Conservation (phyloP, 2,888 invertebrate genomes). For the Caenorhabditis zanzibari region DNA sequence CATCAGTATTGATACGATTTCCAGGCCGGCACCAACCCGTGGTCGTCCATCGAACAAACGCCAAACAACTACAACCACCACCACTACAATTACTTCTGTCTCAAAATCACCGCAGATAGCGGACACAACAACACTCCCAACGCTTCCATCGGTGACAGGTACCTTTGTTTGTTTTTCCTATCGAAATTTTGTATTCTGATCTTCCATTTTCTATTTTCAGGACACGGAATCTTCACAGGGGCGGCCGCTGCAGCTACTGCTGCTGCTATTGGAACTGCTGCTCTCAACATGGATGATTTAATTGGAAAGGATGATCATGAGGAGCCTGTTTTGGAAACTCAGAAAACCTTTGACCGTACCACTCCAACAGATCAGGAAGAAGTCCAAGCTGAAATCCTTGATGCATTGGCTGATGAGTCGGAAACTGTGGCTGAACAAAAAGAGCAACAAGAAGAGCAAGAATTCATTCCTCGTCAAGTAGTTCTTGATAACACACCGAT, state of each 20-base stretch:
- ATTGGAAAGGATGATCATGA: slow-evolving; percentile 6
- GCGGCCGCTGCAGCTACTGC: slow-evolving; percentile 61
- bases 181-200: too few relatives aligned
- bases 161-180: not conserved
- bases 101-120: slow-evolving; percentile 41
- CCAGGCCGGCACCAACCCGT: slow-evolving; percentile 63
- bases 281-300: slow-evolving; percentile 22
- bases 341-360: slow-evolving; percentile 39
- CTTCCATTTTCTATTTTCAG: slow-evolving; percentile 28
- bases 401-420: slow-evolving; percentile 25
- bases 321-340: slow-evolving; percentile 45
- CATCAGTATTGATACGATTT: not conserved
- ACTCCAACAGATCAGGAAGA: slow-evolving; percentile 31
- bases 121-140: slow-evolving; percentile 30
- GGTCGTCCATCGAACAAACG: slow-evolving; percentile 66
- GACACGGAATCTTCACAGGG: slow-evolving; percentile 55
- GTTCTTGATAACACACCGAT: slow-evolving; percentile 26
- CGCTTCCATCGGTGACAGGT: slow-evolving; percentile 46
- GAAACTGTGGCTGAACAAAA: slow-evolving; percentile 29
- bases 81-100: slow-evolving; percentile 49
- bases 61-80: slow-evolving; percentile 66
- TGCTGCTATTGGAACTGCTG: slow-evolving; percentile 56
- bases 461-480: slow-evolving; percentile 26
- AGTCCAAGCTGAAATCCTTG: slow-evolving; percentile 15
- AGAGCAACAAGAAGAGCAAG: slow-evolving; percentile 28